Conservation (phyloP, 2,113 vertebrate species). For the Epinephelus cyanopodus region DNA sequence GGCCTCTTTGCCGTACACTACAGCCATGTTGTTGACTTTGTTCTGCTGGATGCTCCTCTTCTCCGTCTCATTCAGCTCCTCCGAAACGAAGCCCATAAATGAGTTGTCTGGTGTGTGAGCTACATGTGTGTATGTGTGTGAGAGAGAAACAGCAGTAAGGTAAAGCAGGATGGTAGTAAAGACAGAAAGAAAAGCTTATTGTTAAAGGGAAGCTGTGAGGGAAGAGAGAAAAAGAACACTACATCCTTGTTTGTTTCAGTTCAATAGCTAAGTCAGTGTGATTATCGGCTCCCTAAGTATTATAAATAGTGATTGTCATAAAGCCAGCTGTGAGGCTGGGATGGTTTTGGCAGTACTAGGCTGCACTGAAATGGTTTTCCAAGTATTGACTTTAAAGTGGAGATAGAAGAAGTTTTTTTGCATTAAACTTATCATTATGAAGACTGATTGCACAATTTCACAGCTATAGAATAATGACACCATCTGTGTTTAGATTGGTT, state of each 20-base stretch:
- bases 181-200: conserved; percentile 35
- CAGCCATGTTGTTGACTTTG: conserved; percentile 96
- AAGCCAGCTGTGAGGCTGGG: conserved; percentile 37
- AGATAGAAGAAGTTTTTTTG: too few relatives aligned
- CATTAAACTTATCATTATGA: too few relatives aligned
- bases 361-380: neutral
- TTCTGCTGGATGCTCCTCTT: conserved; percentile 88
- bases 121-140: conserved; percentile 65
- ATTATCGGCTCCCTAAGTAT: conserved; percentile 37
- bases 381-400: neutral
- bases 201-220: conserved; percentile 30
- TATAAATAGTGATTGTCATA: conserved; percentile 47
- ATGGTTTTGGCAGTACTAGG: neutral
- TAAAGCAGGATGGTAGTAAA: conserved; percentile 14
- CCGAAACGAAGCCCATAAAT: conserved; percentile 98
- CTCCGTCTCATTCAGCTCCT: conserved; percentile 94
- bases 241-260: conserved; percentile 24
- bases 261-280: conserved; percentile 18
- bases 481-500: too few relatives aligned
- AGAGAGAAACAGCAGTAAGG: neutral
- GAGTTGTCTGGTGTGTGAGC: conserved; percentile 99
- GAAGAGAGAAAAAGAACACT: conserved; percentile 31
- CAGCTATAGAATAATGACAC: too few relatives aligned
- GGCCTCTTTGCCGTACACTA: conserved; percentile 97
- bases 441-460: too few relatives aligned